Evolutionary conservation across 2,888 invertebrate genomes (phyloP), one percentile per base, ranked within the genome.

Genomic region (Pseudanteris insignis): DNA sequence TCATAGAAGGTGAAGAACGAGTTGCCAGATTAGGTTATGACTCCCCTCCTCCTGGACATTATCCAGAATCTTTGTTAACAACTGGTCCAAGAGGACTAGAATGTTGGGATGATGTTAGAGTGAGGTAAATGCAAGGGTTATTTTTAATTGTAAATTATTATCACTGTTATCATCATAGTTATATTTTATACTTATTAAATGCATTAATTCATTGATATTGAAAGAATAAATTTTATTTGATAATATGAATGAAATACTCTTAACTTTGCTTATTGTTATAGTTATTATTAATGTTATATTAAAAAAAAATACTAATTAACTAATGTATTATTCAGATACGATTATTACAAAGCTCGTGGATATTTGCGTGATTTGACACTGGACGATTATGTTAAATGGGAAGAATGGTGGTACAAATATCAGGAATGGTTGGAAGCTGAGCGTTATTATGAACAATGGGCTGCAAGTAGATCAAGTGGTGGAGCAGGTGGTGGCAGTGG

Each of bases 351-450:
- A 82, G 91, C 91, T 76, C 84, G 92, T 43, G 93, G 93, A 0
- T 93, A 92, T 71, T 82, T 94, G 37, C 83, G 92, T 62, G 93
- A 92, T 81, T 82, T 91, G 13, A 85, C 87, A 0, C 83, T 91
- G 18, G 86, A 92, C 70, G 93, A 94, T 79, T 94, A 93, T 77
- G 86, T 93, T 60, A 93, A 93, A 79, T 94, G 94, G 93, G 94
- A 94, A 81, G 92, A 93, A 77, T 94, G 94, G 94, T 94, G 93
- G 92, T 93, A 93, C 82, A 89, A 90, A 70, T 94, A 94, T 78
- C 92, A 93, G 78, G 93, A 93, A 79, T 94, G 93, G 93, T 79
- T 93, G 70, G 92, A 92, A 66, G 85, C 88, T n/a, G 90, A 90
- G 77, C 84, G 89, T 30, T 89, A 88, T 18, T 89, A 89, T 78